phyloP scores from a whole-genome alignment of 2,797 vertebrate genomes.

The Spinibarbus caldwelli region DNA sequence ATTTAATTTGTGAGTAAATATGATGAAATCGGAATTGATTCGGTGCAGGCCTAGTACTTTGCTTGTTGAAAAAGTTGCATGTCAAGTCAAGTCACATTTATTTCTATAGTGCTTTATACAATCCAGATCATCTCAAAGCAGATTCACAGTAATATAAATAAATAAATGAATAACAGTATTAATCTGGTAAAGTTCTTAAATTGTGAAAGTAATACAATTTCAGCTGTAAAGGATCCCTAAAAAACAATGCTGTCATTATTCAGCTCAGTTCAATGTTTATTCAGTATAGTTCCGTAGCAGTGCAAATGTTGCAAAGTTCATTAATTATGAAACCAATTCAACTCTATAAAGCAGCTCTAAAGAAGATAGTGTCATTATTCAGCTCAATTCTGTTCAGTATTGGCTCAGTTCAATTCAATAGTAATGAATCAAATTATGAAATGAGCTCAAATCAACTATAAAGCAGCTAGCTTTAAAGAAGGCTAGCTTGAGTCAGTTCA shows the following conservation, averaged over 20 bases:
- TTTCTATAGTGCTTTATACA: background rate
- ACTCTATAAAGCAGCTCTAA: background rate
- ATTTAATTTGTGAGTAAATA: background rate
- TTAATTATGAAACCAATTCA: background rate
- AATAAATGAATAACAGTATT: background rate
- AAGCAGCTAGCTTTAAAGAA: background rate
- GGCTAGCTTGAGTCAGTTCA: background rate
- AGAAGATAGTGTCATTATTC: background rate
- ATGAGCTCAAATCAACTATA: background rate
- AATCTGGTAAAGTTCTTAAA: background rate
- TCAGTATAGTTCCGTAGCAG: background rate
- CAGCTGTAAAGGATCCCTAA: background rate
- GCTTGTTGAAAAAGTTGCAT: background rate
- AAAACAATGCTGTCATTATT: background rate
- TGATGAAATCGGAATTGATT: background rate
- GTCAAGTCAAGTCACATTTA: background rate
- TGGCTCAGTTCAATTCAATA: background rate
- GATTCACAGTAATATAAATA: background rate
- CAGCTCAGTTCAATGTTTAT: background rate
- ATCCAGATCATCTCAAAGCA: background rate
- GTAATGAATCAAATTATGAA: background rate
- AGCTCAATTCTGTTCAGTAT: background rate
- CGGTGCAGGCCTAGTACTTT: background rate
- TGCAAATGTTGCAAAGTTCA: background rate
- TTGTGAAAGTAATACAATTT: background rate